Percentiles rank a stretch among this genome's conserved stretches.
Conservation (phyloP, 2,888 invertebrate genomes). For the Creontiades dilutus region DNA sequence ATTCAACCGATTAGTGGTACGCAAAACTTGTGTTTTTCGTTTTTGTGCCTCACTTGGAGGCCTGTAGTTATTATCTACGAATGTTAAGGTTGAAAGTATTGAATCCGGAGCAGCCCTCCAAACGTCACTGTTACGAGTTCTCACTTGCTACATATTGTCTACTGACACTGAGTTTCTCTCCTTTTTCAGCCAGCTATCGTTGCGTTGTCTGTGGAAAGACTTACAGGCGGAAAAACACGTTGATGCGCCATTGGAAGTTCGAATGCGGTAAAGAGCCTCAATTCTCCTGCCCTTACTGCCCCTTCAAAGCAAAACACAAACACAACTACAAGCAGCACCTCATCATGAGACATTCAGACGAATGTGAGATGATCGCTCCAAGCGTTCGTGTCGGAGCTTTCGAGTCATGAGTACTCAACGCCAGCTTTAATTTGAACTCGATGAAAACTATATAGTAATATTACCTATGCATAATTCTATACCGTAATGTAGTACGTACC, state of each 20-base stretch:
- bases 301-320: slow-evolving; percentile 74
- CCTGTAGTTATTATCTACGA: no score
- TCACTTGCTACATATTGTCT: no score
- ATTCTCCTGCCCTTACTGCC: slow-evolving; percentile 74
- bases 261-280: slow-evolving; percentile 76
- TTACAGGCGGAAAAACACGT: slow-evolving; percentile 73
- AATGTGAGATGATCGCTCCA: slow-evolving; percentile 14
- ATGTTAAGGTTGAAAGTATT: slow-evolving; percentile 50
- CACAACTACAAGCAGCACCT: slow-evolving; percentile 57
- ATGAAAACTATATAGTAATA: neutral
- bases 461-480: neutral
- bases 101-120: neutral
- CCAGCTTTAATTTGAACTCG: slow-evolving; percentile 1
- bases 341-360: slow-evolving; percentile 59
- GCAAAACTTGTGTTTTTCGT: no score
- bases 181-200: slow-evolving; percentile 67
- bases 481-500: no score
- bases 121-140: no score
- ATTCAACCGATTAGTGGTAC: no score
- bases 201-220: slow-evolving; percentile 76
- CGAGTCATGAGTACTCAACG: neutral
- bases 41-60: no score
- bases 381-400: slow-evolving; percentile 42
- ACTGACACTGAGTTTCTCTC: neutral
- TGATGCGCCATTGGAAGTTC: slow-evolving; percentile 74